These are phyloP conservation scores for Bursaphelenchus mucronatus DNA, from an alignment of 1,140 invertebrate species.

Conservation along the genomic window DNA sequence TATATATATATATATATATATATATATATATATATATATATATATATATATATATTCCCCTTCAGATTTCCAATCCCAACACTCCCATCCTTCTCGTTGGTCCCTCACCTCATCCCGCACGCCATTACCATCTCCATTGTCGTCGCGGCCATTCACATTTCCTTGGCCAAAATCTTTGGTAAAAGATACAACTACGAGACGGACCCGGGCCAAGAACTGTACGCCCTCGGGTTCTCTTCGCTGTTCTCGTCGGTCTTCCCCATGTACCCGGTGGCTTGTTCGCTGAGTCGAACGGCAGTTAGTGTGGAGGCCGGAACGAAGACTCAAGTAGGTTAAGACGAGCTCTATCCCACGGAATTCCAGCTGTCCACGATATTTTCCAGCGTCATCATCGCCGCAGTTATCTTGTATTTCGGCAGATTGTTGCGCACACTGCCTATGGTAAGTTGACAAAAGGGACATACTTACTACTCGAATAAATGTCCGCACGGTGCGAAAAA, in stretches of 20 bases:
- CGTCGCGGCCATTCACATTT: conserved; percentile 63
- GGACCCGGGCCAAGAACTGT: conserved; percentile 62
- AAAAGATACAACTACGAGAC: conserved; percentile 63
- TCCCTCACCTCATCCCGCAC: conserved; percentile 55
- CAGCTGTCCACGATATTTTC: conserved; percentile 53
- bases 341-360: conserved; percentile 2
- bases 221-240: conserved; percentile 46
- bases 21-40: no score
- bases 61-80: conserved; percentile 57
- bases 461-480: no score
- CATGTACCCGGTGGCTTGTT: conserved; percentile 53
- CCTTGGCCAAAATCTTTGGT: conserved; percentile 64
- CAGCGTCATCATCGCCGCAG: conserved; percentile 32
- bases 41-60: neutral
- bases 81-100: conserved; percentile 56
- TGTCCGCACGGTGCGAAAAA: no score
- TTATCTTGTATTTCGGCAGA: conserved; percentile 54
- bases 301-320: conserved; percentile 57
- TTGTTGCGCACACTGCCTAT: conserved; percentile 51
- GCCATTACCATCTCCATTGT: conserved; percentile 65
- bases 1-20: no score
- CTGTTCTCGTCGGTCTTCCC: conserved; percentile 54
- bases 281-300: conserved; percentile 53
- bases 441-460: conserved; percentile 31
- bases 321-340: conserved; percentile 33